Conservation (phyloP, 2,113 vertebrate species). For the Tragelaphus imberbis region DNA sequence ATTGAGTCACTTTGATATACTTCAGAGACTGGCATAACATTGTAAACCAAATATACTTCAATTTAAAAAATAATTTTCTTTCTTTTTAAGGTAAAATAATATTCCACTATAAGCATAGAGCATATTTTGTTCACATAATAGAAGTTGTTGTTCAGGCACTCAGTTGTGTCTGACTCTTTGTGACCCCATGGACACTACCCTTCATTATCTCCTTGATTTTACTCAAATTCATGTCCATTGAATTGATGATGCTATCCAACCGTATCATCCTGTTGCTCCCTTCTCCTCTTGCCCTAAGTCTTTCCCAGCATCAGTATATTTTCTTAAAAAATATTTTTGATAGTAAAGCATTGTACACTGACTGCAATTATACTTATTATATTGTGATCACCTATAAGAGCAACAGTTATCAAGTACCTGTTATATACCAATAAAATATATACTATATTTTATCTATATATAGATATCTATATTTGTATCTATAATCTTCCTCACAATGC, state of each 20-base stretch:
- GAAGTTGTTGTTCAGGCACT: not conserved
- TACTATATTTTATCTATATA: too few relatives aligned
- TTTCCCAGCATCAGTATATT: not conserved
- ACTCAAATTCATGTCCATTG: not conserved
- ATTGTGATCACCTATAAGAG: not conserved
- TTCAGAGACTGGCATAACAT: not conserved
- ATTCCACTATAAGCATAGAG: not conserved
- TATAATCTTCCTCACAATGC: not conserved
- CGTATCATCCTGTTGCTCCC: not conserved
- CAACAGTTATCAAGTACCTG: not conserved
- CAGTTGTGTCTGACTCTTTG: not conserved
- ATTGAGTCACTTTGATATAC: not conserved
- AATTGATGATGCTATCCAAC: not conserved
- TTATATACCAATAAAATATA: not conserved
- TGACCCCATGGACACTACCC: not conserved
- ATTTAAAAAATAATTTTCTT: not conserved
- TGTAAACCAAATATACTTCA: not conserved
- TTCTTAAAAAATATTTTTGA: not conserved
- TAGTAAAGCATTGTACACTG: not conserved
- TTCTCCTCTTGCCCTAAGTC: not conserved
- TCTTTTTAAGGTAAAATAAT: not conserved
- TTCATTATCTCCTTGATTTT: not conserved
- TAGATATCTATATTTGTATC: not conserved
- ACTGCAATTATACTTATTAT: not conserved
- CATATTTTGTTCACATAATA: not conserved